Conservation (phyloP, 2,888 invertebrate genomes). For the Phrixothrix hirtus region DNA sequence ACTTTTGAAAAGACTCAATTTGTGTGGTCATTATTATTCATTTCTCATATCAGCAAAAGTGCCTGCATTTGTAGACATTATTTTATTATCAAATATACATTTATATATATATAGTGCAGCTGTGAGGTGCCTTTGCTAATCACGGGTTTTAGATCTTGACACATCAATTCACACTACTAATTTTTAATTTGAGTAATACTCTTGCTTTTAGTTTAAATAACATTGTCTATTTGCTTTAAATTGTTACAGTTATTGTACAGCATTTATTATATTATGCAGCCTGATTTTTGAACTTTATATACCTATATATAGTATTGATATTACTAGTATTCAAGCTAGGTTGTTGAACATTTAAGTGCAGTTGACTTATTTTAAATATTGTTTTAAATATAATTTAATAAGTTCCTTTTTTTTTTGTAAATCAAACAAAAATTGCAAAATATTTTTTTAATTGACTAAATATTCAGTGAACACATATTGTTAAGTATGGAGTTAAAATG, state of each 20-base stretch:
- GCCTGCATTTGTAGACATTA: constrained; percentile 29
- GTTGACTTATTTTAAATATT: too few species aligned
- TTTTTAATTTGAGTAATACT: constrained; percentile 34
- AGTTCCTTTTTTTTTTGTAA: too few species aligned
- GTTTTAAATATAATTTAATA: too few species aligned
- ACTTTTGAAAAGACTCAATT: constrained; percentile 20
- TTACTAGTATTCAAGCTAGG: too few species aligned
- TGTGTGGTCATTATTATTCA: constrained; percentile 23
- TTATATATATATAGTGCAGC: constrained; percentile 32
- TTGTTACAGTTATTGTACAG: constrained; percentile 22
- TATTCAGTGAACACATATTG: too few species aligned
- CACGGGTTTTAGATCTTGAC: constrained; percentile 24
- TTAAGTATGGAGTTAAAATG: too few species aligned
- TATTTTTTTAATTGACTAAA: too few species aligned
- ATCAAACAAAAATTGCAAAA: too few species aligned
- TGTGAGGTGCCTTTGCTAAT: constrained; percentile 38
- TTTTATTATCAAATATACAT: constrained; percentile 18
- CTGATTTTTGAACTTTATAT: constrained; percentile 19
- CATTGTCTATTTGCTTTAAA: constrained; percentile 4
- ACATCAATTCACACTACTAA: constrained; percentile 33
- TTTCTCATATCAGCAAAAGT: constrained; percentile 34
- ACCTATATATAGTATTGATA: too few species aligned
- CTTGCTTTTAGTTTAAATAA: constrained; percentile 29
- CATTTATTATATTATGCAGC: constrained; percentile 23
- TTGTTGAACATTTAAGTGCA: too few species aligned